Evolutionary conservation across 2,113 vertebrate species (phyloP).

Genomic region (Zosterops japonicus): DNA sequence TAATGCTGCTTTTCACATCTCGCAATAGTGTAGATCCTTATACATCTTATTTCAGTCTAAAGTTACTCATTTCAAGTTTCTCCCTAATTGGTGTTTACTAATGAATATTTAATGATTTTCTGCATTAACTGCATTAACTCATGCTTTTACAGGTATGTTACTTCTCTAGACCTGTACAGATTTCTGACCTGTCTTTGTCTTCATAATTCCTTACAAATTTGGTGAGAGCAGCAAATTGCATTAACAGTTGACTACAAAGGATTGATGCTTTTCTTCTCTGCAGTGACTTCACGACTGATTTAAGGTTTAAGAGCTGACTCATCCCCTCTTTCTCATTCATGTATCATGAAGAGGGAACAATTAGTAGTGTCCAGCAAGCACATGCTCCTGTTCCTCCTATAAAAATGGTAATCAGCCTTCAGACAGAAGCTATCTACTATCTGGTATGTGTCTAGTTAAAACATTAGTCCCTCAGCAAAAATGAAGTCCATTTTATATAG

Average conservation of each 20-base stretch:
- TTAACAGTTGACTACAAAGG: neutral
- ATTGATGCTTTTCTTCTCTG: neutral
- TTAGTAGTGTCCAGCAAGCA: neutral
- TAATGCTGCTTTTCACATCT: neutral
- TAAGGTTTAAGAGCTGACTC: neutral
- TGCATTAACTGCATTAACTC: neutral
- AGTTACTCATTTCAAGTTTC: neutral
- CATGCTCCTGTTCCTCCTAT: neutral
- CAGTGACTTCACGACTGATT: neutral
- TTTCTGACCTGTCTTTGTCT: neutral
- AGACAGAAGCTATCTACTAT: neutral
- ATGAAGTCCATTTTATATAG: neutral
- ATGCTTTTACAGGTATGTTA: neutral
- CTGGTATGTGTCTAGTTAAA: neutral
- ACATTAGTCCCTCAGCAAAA: neutral
- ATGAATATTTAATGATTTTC: neutral
- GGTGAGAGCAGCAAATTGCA: neutral
- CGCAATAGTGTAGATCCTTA: neutral
- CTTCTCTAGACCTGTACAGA: neutral
- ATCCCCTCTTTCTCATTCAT: neutral
- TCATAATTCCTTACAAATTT: neutral
- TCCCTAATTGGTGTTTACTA: neutral
- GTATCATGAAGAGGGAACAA: neutral
- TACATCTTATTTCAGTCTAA: neutral
- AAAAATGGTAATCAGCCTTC: neutral